Conservation (phyloP, 2,113 vertebrate species). For the Mirza zaza region DNA sequence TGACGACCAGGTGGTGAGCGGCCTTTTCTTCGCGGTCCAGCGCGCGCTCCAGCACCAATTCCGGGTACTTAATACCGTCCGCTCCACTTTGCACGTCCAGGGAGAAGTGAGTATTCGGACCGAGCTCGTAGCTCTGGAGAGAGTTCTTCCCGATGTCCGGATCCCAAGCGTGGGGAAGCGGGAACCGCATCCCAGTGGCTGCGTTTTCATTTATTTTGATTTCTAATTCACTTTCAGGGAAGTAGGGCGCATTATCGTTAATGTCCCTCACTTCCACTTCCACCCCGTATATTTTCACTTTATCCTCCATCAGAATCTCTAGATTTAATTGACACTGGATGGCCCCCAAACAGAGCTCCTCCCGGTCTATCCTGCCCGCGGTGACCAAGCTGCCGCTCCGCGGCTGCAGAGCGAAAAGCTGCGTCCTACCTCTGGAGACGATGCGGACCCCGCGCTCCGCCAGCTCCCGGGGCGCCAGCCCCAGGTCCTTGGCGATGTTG, state of each 20-base stretch:
- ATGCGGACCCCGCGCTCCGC: conserved; percentile 84
- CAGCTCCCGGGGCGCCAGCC: conserved; percentile 83
- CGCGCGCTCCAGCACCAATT: conserved; percentile 75
- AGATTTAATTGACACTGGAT: conserved; percentile 81
- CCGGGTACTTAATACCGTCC: conserved; percentile 72
- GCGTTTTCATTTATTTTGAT: conserved; percentile 81
- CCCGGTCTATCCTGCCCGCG: conserved; percentile 79
- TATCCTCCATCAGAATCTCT: conserved; percentile 84
- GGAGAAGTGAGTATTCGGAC: conserved; percentile 77
- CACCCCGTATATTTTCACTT: conserved; percentile 82
- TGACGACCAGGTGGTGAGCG: conserved; percentile 68
- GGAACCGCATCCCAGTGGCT: conserved; percentile 74
- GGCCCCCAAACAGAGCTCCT: conserved; percentile 76
- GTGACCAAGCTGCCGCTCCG: conserved; percentile 75
- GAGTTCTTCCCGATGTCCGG: conserved; percentile 81
- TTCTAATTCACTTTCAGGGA: conserved; percentile 69
- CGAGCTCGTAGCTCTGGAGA: conserved; percentile 80
- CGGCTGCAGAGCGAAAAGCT: conserved; percentile 87
- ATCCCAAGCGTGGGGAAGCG: conserved; percentile 81
- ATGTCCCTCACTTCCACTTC: conserved; percentile 81
- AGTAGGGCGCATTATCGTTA: conserved; percentile 82
- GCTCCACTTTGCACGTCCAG: conserved; percentile 79
- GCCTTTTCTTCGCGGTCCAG: conserved; percentile 76
- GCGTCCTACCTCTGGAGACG: conserved; percentile 86
- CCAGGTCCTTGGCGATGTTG: conserved; percentile 86